Percentiles rank a stretch among this genome's conserved stretches.
These are phyloP conservation scores for Parauchenoglanis punctatus DNA, from an alignment of 2,797 vertebrate genomes.

Conservation along the genomic window DNA sequence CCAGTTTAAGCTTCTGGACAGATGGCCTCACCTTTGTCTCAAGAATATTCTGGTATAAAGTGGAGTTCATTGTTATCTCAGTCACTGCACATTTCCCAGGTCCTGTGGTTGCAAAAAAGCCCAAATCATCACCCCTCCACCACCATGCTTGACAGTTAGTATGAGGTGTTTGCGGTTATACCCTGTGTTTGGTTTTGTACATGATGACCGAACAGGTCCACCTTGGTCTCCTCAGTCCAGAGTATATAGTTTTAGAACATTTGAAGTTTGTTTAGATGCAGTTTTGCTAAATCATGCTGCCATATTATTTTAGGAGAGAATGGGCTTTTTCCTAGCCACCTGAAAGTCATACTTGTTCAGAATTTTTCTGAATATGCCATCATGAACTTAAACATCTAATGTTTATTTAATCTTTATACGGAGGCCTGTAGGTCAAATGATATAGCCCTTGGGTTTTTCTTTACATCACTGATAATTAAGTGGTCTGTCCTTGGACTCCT, in stretches of 20 bases:
- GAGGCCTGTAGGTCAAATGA: too few species aligned
- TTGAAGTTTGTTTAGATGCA: neutral
- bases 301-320: neutral
- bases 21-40: neutral
- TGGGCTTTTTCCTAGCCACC: neutral
- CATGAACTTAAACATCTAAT: too few species aligned
- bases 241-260: neutral
- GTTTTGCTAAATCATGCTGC: neutral
- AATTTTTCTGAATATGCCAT: neutral
- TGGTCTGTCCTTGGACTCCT: too few species aligned
- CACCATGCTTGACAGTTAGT: neutral
- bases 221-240: neutral
- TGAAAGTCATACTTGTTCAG: neutral
- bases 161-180: neutral
- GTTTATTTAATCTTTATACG: too few species aligned
- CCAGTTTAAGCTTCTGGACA: neutral
- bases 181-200: neutral
- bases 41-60: neutral
- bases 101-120: neutral
- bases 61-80: neutral
- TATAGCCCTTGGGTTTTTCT: too few species aligned
- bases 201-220: neutral
- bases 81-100: neutral
- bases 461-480: too few species aligned
- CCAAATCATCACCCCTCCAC: neutral